Conservation (phyloP, 2,113 vertebrate species). For the Lagopus muta region DNA sequence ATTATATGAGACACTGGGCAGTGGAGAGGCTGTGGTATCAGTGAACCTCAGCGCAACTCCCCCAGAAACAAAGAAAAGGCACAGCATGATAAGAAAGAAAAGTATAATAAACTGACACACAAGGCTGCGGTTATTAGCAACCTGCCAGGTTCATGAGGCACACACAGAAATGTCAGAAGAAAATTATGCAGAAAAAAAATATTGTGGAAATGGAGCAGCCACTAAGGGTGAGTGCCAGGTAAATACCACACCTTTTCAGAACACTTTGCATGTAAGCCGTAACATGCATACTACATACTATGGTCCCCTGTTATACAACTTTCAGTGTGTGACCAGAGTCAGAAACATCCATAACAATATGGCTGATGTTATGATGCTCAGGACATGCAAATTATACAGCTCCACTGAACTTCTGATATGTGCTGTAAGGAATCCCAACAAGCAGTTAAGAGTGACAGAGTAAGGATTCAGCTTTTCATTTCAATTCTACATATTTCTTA, state of each 20-base stretch:
- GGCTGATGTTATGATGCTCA: neutral
- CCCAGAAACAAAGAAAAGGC: neutral
- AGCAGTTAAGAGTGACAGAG: neutral
- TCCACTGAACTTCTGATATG: neutral
- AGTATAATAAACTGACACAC: neutral
- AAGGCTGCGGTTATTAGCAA: neutral
- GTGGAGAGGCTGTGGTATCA: neutral
- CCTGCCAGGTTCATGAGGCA: neutral
- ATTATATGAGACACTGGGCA: neutral
- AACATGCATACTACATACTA: neutral
- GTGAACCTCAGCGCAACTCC: neutral
- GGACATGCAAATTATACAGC: neutral
- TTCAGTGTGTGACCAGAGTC: neutral
- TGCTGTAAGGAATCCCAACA: neutral
- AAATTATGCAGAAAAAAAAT: neutral
- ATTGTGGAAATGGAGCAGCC: neutral
- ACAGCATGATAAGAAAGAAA: neutral
- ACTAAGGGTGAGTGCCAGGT: neutral
- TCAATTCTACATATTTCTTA: neutral
- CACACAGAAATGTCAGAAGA: neutral
- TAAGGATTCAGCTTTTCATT: no score
- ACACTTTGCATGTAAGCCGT: neutral
- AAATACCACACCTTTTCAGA: neutral
- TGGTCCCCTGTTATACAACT: neutral
- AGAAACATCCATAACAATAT: neutral